Conservation (phyloP, 2,888 invertebrate species). For the Callimorpha dominula region DNA sequence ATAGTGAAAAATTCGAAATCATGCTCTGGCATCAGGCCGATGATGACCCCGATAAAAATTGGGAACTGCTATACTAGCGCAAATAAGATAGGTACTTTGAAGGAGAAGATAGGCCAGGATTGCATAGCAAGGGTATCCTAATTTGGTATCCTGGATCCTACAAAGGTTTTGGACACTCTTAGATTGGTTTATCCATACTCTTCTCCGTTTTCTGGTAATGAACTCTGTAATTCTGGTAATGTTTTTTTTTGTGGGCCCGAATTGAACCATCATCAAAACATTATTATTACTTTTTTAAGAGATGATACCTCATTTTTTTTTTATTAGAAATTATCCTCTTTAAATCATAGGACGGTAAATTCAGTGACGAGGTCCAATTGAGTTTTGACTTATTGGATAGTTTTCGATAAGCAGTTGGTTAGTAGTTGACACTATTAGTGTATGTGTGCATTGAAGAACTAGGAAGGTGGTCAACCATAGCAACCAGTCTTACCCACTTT, state of each 20-base stretch:
- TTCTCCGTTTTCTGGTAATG: too few relatives aligned
- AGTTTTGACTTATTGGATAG: too few relatives aligned
- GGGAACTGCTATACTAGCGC: not conserved
- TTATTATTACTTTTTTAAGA: too few relatives aligned
- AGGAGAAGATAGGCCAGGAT: not conserved
- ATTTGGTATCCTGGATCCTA: not conserved
- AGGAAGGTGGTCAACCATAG: not conserved
- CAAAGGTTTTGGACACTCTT: not conserved
- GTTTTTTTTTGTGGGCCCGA: not conserved
- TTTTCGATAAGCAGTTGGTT: not conserved
- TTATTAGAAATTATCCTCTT: too few relatives aligned
- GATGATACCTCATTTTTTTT: too few relatives aligned
- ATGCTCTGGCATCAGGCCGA: not conserved
- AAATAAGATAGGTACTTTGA: not conserved
- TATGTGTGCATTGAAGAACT: not conserved
- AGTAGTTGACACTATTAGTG: not conserved
- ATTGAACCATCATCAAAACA: not conserved
- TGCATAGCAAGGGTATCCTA: not conserved
- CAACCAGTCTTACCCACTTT: too few relatives aligned
- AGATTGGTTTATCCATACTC: too few relatives aligned
- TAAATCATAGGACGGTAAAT: too few relatives aligned
- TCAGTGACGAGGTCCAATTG: too few relatives aligned
- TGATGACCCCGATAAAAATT: not conserved
- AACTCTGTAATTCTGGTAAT: not conserved
- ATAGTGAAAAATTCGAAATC: not conserved